A percentile compares a stretch with the other conserved stretches of the same genome.
phyloP scores from a whole-genome alignment of 2,888 invertebrate genomes.

The Pristionchus maxplancki region DNA sequence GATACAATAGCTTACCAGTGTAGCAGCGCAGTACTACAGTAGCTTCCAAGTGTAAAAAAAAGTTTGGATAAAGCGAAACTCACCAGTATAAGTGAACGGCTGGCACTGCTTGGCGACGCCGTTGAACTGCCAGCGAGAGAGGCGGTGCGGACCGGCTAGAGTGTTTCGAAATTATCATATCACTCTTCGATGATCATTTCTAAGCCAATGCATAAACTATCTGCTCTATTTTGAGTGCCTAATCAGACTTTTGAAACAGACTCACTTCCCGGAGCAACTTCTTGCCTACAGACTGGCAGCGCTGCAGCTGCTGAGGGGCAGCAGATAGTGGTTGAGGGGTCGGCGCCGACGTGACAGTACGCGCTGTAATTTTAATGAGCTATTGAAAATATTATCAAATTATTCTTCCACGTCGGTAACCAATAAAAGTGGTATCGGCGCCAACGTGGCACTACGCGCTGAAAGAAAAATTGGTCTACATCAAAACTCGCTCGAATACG shows the following conservation, averaged over 20 bases:
- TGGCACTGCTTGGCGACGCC: constrained; percentile 66
- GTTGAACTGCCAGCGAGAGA: constrained; percentile 66
- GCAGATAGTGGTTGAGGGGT: constrained; percentile 48
- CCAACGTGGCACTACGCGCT: too few species aligned
- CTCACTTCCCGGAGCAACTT: not conserved
- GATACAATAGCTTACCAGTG: too few species aligned
- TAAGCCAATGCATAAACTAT: too few species aligned
- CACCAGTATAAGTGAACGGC: constrained; percentile 70
- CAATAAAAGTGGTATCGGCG: too few species aligned
- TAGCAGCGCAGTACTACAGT: too few species aligned
- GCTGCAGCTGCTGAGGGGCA: constrained; percentile 1
- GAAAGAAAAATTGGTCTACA: too few species aligned
- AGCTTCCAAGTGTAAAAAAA: too few species aligned
- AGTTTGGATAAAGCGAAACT: too few species aligned
- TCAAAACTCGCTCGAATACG: too few species aligned
- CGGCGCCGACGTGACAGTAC: constrained; percentile 44
- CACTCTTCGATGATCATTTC: too few species aligned
- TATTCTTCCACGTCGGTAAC: not conserved
- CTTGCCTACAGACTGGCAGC: not conserved
- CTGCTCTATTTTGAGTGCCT: too few species aligned
- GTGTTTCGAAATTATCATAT: constrained; percentile 53
- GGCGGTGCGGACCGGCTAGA: constrained; percentile 10
- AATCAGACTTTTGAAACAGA: too few species aligned
- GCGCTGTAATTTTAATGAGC: constrained; percentile 28
- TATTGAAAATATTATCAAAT: not conserved